These are phyloP conservation scores for Echinometra lucunter DNA, from an alignment of 53 echinoderm and acorn worm genomes.

Conservation along the genomic window DNA sequence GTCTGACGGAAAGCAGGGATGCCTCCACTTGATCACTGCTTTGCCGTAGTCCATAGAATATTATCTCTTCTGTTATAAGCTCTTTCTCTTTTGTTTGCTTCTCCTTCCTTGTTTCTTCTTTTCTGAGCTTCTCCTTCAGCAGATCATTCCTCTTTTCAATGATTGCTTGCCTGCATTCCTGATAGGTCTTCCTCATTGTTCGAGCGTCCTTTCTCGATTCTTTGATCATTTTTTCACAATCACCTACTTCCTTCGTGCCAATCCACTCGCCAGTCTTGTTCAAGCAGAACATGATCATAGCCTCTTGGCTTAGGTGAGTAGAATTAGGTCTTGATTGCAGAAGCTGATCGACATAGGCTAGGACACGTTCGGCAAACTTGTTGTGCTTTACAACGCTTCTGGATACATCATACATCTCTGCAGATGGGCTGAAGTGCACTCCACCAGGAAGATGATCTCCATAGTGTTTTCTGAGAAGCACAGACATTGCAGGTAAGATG, in stretches of 20 bases:
- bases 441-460: constrained; percentile 69
- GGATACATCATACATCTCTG: constrained; percentile 39
- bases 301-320: constrained; percentile 61
- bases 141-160: constrained; percentile 62
- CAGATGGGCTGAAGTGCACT: constrained; percentile 43
- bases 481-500: constrained; percentile 54
- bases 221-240: constrained; percentile 6
- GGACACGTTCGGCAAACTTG: constrained; percentile 71
- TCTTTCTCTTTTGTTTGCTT: constrained; percentile 65
- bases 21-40: constrained; percentile 50
- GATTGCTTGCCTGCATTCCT: constrained; percentile 47
- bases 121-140: constrained; percentile 61
- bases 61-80: constrained; percentile 57
- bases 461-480: constrained; percentile 64
- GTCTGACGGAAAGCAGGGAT: constrained; percentile 47
- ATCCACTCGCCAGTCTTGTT: constrained; percentile 61
- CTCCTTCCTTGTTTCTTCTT: constrained; percentile 65
- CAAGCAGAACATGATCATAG: constrained; percentile 57
- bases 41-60: constrained; percentile 69
- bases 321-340: constrained; percentile 58
- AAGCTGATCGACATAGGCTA: constrained; percentile 71
- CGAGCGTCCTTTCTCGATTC: constrained; percentile 56
- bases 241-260: constrained; percentile 3
- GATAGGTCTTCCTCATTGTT: constrained; percentile 32
- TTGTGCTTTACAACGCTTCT: constrained; percentile 72